These are phyloP conservation scores for Gymnocypris eckloni DNA, from an alignment of 2,797 vertebrate species.

Conservation along the genomic window DNA sequence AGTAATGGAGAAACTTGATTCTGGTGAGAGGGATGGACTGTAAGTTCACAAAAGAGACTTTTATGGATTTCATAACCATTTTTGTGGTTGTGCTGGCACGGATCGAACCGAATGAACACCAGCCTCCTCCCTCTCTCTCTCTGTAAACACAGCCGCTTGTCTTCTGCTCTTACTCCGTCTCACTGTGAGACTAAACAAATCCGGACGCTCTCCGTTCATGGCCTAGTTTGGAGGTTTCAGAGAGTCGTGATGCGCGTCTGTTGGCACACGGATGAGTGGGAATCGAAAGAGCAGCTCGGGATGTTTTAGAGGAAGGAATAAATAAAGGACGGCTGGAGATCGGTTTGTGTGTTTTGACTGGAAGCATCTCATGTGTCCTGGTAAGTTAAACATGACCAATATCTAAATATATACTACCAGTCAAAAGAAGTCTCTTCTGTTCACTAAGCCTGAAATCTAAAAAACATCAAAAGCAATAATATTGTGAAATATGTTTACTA, in stretches of 20 bases:
- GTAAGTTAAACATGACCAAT: not conserved
- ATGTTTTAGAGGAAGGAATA: not conserved
- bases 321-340: not conserved
- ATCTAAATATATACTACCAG: not conserved
- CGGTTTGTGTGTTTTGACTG: not conserved
- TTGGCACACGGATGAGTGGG: conserved; percentile 1
- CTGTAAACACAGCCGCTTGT: not conserved
- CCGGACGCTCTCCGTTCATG: not conserved
- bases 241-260: not conserved
- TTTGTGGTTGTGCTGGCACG: conserved; percentile 66
- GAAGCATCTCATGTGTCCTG: not conserved
- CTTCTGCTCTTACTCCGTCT: not conserved
- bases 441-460: too few species aligned
- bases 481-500: too few species aligned
- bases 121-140: conserved; percentile 46
- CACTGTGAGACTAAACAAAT: not conserved
- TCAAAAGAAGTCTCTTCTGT: too few species aligned
- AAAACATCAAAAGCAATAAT: too few species aligned
- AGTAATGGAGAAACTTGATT: conserved; percentile 15
- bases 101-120: conserved; percentile 52
- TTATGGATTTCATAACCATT: conserved; percentile 28
- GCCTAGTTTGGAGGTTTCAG: conserved; percentile 25
- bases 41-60: conserved; percentile 48
- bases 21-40: not conserved
- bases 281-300: not conserved